These are phyloP conservation scores for Archivesica marissinica DNA, from an alignment of 1,140 invertebrate genomes.

Conservation along the genomic window DNA sequence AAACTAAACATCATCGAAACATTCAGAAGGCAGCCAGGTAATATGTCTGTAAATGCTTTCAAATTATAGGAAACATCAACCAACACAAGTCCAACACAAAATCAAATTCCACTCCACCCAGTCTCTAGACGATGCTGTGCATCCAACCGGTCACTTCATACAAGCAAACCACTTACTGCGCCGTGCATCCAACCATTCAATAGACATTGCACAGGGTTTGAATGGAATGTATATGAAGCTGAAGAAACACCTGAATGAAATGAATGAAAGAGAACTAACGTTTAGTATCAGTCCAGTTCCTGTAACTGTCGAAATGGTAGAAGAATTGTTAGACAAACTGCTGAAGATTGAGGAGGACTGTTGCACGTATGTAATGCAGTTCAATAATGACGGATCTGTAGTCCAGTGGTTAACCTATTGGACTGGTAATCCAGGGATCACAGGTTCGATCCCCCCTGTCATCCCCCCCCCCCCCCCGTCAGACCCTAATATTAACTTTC, in stretches of 20 bases:
- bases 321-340: conserved; percentile 20
- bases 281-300: conserved; percentile 14
- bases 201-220: conserved; percentile 17
- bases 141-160: conserved; percentile 3
- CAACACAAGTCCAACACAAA: no score
- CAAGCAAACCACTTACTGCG: neutral
- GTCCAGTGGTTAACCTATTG: no score
- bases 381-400: no score
- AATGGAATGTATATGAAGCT: conserved; percentile 33
- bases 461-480: no score
- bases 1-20: no score
- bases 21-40: no score
- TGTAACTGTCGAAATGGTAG: conserved; percentile 39
- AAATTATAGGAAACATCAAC: no score
- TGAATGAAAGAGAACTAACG: conserved; percentile 29
- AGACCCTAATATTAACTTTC: neutral
- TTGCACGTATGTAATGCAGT: conserved; percentile 17
- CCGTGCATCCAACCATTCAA: neutral
- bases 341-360: conserved; percentile 31
- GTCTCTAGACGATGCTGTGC: neutral
- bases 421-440: no score
- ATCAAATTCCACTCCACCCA: neutral
- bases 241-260: conserved; percentile 21
- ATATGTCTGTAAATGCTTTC: no score
- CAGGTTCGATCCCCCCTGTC: no score